Conservation (phyloP, 2,797 vertebrate genomes). For the Hipposideros larvatus region DNA sequence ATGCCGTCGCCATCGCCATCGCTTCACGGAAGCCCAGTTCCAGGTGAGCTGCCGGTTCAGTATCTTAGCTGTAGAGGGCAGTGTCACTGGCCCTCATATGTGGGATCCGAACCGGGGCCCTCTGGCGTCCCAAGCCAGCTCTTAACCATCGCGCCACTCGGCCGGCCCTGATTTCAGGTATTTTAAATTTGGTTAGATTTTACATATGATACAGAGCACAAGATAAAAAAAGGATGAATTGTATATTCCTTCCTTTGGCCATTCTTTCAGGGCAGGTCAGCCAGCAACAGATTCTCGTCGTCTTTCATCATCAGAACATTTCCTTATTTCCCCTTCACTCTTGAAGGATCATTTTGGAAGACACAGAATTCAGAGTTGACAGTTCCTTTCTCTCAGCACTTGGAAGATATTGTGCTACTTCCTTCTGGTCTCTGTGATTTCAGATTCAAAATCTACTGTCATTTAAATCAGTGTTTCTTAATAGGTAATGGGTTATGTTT, state of each 20-base stretch:
- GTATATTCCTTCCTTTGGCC: background rate
- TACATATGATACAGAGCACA: background rate
- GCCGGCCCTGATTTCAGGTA: no score
- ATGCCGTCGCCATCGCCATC: no score
- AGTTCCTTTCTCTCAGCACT: no score
- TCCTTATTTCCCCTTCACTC: background rate
- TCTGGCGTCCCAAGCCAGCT: no score
- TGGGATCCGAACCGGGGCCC: no score
- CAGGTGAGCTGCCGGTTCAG: no score
- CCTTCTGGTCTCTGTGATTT: background rate
- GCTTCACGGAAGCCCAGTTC: no score
- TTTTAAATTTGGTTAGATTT: background rate
- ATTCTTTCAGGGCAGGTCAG: background rate
- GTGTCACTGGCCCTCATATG: no score
- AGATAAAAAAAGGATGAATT: background rate
- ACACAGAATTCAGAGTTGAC: background rate
- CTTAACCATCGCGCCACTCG: no score
- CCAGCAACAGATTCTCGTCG: background rate
- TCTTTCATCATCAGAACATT: background rate
- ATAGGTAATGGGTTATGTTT: background rate
- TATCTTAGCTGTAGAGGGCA: no score
- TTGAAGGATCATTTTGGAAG: background rate
- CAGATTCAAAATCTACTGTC: background rate
- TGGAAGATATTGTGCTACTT: background rate
- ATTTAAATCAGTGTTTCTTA: background rate